A percentile compares a stretch with the other conserved stretches of the same genome.
Evolutionary conservation across 2,797 vertebrate genomes (phyloP).

Genomic region (Chiloscyllium punctatum): DNA sequence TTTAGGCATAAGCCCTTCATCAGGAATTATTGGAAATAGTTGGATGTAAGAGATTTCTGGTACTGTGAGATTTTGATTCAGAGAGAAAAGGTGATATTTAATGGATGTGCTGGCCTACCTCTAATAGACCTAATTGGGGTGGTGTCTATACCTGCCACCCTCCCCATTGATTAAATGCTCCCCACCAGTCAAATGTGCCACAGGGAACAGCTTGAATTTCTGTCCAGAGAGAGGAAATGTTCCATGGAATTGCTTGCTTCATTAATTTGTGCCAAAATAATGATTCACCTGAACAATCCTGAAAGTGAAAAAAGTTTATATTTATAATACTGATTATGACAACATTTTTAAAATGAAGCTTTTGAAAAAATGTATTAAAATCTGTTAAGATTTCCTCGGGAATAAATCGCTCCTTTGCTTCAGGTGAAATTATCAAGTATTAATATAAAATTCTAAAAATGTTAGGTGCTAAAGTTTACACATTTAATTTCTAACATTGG

Average conservation of each 20-base stretch:
- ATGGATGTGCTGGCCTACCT: too few species aligned
- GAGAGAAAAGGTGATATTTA: too few species aligned
- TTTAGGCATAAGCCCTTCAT: too few species aligned
- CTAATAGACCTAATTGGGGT: not conserved
- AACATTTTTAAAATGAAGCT: not conserved
- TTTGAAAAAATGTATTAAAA: not conserved
- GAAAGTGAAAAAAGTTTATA: not conserved
- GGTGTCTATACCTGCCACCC: too few species aligned
- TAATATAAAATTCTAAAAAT: not conserved
- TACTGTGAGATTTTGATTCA: too few species aligned
- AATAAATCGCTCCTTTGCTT: not conserved
- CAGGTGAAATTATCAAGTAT: not conserved
- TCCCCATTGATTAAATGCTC: not conserved
- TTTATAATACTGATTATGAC: not conserved
- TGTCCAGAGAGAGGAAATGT: not conserved
- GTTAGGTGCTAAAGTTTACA: not conserved
- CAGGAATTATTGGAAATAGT: too few species aligned
- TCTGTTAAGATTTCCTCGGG: not conserved
- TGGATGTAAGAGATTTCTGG: too few species aligned
- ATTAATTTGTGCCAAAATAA: not conserved
- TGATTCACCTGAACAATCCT: not conserved
- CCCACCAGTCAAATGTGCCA: not conserved
- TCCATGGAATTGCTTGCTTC: not conserved
- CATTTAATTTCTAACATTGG: not conserved
- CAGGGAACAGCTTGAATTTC: not conserved